A percentile compares a stretch with the other conserved stretches of the same genome.
Evolutionary conservation across 2,888 invertebrate genomes (phyloP).

Genomic region (Diplolepis rosae): DNA sequence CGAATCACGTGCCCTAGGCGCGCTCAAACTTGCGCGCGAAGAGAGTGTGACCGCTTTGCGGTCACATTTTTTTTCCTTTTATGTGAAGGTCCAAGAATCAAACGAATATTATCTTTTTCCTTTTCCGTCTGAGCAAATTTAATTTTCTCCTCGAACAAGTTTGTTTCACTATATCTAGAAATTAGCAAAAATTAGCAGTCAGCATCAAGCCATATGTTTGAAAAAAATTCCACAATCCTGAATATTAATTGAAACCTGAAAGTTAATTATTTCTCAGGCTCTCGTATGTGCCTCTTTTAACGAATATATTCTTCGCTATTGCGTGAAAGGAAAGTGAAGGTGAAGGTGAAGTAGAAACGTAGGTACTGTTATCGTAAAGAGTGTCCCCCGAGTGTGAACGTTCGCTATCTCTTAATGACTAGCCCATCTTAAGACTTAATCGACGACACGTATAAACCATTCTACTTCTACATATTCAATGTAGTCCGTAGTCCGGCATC

Average conservation of each 20-base stretch:
- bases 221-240: not conserved
- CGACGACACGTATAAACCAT: constrained; percentile 71
- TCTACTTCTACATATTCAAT: constrained; percentile 70
- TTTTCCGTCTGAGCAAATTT: too few species aligned
- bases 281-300: not conserved
- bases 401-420: constrained; percentile 72
- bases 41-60: too few species aligned
- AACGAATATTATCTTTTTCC: too few species aligned
- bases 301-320: not conserved
- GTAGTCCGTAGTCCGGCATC: too few species aligned
- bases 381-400: constrained; percentile 68
- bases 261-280: not conserved
- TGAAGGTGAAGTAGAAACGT: constrained; percentile 41
- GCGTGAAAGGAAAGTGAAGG: constrained; percentile 36
- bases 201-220: not conserved
- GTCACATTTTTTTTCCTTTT: too few species aligned
- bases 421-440: constrained; percentile 71
- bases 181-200: not conserved
- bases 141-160: too few species aligned
- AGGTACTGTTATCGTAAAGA: constrained; percentile 59
- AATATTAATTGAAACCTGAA: constrained; percentile 7
- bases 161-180: not conserved
- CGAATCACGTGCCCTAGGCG: too few species aligned
- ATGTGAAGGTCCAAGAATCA: too few species aligned
- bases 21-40: too few species aligned